Percentiles rank a stretch among this genome's conserved stretches.
Conservation (phyloP, 2,797 vertebrate genomes). For the Myripristis murdjan region DNA sequence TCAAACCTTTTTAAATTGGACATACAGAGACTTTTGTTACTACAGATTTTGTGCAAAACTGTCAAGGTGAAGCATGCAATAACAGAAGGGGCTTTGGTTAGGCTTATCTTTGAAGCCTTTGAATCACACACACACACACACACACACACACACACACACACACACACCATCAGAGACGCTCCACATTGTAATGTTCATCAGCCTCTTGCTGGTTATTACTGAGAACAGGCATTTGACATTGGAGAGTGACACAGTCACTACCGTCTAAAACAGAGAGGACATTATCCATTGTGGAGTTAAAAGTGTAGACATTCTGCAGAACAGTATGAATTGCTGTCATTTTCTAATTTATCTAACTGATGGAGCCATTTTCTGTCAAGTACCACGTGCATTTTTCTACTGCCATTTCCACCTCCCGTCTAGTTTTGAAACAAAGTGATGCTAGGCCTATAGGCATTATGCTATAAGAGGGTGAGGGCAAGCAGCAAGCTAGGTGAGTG, state of each 20-base stretch:
- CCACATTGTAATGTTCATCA: conserved; percentile 41
- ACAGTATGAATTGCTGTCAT: conserved; percentile 48
- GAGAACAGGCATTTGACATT: conserved; percentile 66
- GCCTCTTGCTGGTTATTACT: conserved; percentile 52
- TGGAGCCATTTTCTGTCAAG: conserved; percentile 58
- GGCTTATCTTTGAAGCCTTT: too few species aligned
- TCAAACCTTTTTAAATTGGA: conserved; percentile 35
- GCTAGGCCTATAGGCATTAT: conserved; percentile 13
- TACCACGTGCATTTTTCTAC: conserved; percentile 17
- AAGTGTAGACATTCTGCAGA: conserved; percentile 36
- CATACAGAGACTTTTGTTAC: conserved; percentile 28
- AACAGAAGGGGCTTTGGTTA: conserved; percentile 8
- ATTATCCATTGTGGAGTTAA: conserved; percentile 50
- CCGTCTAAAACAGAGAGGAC: conserved; percentile 50
- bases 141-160: conserved; percentile 3
- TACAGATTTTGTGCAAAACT: conserved; percentile 22
- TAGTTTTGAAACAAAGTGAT: not conserved
- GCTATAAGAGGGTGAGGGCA: conserved; percentile 27
- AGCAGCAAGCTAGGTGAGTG: conserved; percentile 8
- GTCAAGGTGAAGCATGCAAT: conserved; percentile 46
- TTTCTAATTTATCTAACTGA: conserved; percentile 52
- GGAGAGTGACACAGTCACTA: conserved; percentile 35
- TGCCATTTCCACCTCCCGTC: conserved; percentile 22
- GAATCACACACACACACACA: too few species aligned
- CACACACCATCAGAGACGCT: conserved; percentile 1